Evolutionary conservation across 1,140 invertebrate genomes (phyloP).

Genomic region (Myzus persicae): DNA sequence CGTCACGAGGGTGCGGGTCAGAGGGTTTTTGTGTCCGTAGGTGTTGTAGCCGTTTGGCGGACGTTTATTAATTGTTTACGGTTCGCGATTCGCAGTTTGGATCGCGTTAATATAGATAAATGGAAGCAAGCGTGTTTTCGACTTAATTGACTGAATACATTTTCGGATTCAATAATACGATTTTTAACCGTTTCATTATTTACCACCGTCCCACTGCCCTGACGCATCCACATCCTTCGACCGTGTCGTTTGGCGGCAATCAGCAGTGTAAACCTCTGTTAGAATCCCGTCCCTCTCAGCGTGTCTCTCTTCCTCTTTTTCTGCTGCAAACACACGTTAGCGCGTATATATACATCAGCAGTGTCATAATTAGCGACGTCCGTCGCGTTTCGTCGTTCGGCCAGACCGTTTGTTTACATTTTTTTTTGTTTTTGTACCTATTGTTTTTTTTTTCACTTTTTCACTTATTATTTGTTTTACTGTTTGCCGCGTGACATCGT

Average conservation of each 20-base stretch:
- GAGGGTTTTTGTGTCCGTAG: neutral
- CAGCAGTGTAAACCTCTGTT: neutral
- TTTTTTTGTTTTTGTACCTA: neutral
- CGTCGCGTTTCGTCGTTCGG: neutral
- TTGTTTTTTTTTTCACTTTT: neutral
- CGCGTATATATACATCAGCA: neutral
- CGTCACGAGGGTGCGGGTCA: neutral
- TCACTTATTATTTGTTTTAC: neutral
- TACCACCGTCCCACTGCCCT: neutral
- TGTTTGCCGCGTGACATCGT: neutral
- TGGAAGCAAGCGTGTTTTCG: slow-evolving; percentile 23
- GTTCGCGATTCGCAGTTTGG: neutral
- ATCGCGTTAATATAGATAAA: slow-evolving; percentile 51
- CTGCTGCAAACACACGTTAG: neutral
- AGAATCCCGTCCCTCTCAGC: neutral
- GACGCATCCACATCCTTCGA: neutral
- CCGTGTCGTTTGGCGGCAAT: neutral
- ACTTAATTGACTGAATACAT: slow-evolving; percentile 52
- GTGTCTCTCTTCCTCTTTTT: neutral
- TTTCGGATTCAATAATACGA: slow-evolving; percentile 42
- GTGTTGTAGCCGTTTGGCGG: neutral
- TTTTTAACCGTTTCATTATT: slow-evolving; percentile 47
- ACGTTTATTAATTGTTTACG: slow-evolving; percentile 47
- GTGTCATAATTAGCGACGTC: slow-evolving; percentile 1
- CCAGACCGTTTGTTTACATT: slow-evolving; percentile 14